Base-by-base conservation (phyloP, 2,113 vertebrate species). In the Corvus moneduloides region DNA sequence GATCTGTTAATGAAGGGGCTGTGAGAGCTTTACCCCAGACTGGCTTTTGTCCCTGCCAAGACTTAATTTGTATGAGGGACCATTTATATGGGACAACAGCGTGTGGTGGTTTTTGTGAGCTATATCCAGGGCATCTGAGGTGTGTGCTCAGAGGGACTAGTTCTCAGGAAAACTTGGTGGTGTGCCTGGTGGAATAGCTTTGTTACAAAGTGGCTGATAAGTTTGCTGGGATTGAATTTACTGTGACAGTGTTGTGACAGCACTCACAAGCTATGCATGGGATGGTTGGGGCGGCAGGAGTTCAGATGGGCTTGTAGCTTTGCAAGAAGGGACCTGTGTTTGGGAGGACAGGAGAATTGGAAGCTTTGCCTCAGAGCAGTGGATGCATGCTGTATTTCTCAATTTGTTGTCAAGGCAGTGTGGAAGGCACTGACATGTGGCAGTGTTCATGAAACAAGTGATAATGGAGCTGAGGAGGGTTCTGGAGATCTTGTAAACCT, bases 241-340 rank as follows among this genome's bases (percentile, higher is more conserved):
- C 24, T 27, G 19, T 44, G 37, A 7, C 13, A 52, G 3, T 10
- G 7, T 35, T 58, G 24, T 77, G 54, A 27, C 2, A 3, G 33
- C 12, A 7, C 7, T 81, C 74, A 51, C 8, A 64, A 64, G 23
- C 23, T 52, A 2, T 35, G 4, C 0, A 0, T 33, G 21, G n/a
- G 4, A 11, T 27, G 18, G 10, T 11, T 64, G 59, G 28, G 10
- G 1, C 4, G 0, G 44, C 23, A 61, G 33, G 13, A 63, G 23
- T 48, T 82, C 4, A 1, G 20, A 27, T 22, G 35, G 19, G 3
- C 22, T 64, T 59, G 24, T 33, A 52, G 33, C 33, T 90, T 62
- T 85, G 33, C 28, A 33, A 66, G 28, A 49, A 62, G 37, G 3
- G 9, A 27, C 18, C 18, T 32, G 16, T 33, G 10, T n/a, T 78